Conservation (phyloP, 2,888 invertebrate species). For the Syritta pipiens region DNA sequence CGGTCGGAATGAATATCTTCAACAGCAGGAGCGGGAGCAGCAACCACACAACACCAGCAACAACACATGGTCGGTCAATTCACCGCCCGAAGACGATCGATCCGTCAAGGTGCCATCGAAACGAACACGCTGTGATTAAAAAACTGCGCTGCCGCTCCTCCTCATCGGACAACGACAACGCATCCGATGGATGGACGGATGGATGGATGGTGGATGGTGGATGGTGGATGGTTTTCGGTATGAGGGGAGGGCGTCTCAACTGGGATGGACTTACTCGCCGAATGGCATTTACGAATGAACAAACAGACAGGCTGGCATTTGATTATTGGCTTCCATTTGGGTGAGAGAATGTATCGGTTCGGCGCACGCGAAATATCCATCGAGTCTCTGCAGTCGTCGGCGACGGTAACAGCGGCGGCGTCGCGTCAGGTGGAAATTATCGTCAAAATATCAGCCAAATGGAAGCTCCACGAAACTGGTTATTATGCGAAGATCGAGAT, state of each 20-base stretch:
- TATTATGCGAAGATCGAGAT: constrained; percentile 41
- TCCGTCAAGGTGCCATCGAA: constrained; percentile 72
- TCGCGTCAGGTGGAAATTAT: constrained; percentile 61
- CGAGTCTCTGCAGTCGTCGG: constrained; percentile 28
- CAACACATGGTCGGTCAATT: constrained; percentile 67
- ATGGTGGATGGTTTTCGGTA: constrained; percentile 50
- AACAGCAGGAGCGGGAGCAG: constrained; percentile 14
- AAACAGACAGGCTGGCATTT: constrained; percentile 76
- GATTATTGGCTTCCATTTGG: constrained; percentile 79
- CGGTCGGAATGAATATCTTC: too few relatives aligned
- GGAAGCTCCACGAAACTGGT: constrained; percentile 57
- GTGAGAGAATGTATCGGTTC: constrained; percentile 64
- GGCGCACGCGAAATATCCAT: constrained; percentile 64
- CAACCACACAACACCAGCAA: constrained; percentile 22
- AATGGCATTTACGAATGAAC: constrained; percentile 67
- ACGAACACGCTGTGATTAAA: constrained; percentile 72
- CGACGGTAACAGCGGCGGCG: constrained; percentile 11
- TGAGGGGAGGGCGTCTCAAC: too few relatives aligned
- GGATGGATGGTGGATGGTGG: constrained; percentile 32
- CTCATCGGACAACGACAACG: constrained; percentile 8
- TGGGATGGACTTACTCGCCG: constrained; percentile 64
- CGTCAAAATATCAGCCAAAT: constrained; percentile 63
- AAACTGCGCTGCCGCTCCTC: constrained; percentile 69
- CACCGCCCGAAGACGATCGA: constrained; percentile 68
- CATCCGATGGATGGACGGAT: constrained; percentile 11